Evolutionary conservation across 2,888 invertebrate species (phyloP).

Genomic region (Smittia sp.): DNA sequence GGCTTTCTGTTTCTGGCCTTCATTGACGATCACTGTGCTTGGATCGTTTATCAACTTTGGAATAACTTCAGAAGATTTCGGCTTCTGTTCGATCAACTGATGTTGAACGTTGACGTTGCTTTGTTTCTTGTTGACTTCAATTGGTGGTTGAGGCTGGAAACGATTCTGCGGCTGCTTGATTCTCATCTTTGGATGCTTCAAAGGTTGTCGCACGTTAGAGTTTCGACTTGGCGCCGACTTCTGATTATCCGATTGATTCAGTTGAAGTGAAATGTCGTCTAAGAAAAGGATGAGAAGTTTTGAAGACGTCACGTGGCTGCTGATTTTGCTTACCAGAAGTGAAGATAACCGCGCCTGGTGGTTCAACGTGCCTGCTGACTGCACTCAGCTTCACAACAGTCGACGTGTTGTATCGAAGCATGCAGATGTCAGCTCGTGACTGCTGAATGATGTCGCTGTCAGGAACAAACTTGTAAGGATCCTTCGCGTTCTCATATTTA

Average conservation of each 20-base stretch:
- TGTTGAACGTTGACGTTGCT: constrained; percentile 23
- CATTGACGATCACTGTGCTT: neutral
- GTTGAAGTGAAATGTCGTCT: constrained; percentile 51
- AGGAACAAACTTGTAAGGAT: constrained; percentile 57
- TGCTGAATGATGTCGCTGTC: constrained; percentile 53
- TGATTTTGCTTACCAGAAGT: constrained; percentile 58
- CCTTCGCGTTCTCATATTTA: constrained; percentile 53
- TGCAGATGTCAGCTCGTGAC: constrained; percentile 62
- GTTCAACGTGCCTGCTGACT: constrained; percentile 60
- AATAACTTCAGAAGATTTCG: neutral
- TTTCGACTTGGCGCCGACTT: constrained; percentile 52
- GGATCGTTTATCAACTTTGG: neutral
- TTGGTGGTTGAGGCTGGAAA: constrained; percentile 19
- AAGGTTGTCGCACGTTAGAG: constrained; percentile 45
- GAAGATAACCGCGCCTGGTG: constrained; percentile 71
- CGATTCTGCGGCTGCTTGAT: constrained; percentile 46
- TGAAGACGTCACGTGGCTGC: too few species aligned
- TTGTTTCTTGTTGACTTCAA: constrained; percentile 37
- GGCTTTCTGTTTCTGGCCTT: constrained; percentile 19
- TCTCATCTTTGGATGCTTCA: constrained; percentile 53
- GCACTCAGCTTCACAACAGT: constrained; percentile 66
- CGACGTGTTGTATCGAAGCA: constrained; percentile 66
- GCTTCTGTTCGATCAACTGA: constrained; percentile 11
- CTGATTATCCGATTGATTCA: constrained; percentile 57
- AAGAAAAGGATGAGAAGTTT: too few species aligned